A percentile compares a stretch with the other conserved stretches of the same genome.
Conservation (phyloP, 2,113 vertebrate species). For the Pao palembangensis region DNA sequence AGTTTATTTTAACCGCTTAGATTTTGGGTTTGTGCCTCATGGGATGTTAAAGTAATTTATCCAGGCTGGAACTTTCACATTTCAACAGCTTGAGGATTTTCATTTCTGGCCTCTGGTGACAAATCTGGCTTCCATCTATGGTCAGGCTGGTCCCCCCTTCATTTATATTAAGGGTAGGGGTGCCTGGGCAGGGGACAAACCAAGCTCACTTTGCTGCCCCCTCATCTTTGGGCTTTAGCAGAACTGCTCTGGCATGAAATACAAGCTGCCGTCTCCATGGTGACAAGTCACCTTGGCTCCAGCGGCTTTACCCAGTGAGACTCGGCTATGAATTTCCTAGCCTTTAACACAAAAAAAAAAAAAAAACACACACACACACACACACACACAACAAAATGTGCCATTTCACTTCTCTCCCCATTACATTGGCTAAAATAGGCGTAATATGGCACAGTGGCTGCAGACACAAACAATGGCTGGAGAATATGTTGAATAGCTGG, state of each 20-base stretch:
- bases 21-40: constrained; percentile 33
- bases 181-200: constrained; percentile 49
- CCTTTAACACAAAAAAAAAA: constrained; percentile 13
- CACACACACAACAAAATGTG: constrained; percentile 42
- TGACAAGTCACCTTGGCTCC: constrained; percentile 66
- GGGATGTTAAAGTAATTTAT: constrained; percentile 49
- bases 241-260: constrained; percentile 67
- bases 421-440: constrained; percentile 49
- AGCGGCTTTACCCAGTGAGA: constrained; percentile 55
- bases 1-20: constrained; percentile 56
- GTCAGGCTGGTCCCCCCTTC: constrained; percentile 25
- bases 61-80: constrained; percentile 41
- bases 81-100: constrained; percentile 28
- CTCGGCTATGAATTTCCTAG: constrained; percentile 46
- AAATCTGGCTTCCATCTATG: constrained; percentile 58
- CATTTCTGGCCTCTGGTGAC: constrained; percentile 40
- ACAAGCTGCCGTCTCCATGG: constrained; percentile 71
- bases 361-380: background rate
- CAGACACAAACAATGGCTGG: constrained; percentile 44
- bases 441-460: constrained; percentile 48
- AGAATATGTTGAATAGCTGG: constrained; percentile 62
- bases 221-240: constrained; percentile 59
- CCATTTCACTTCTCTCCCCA: constrained; percentile 39
- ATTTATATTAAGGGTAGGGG: constrained; percentile 31
- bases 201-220: constrained; percentile 44